Evolutionary conservation across 1,140 invertebrate species (phyloP).

Genomic region (Paralvinella palmiformis): DNA sequence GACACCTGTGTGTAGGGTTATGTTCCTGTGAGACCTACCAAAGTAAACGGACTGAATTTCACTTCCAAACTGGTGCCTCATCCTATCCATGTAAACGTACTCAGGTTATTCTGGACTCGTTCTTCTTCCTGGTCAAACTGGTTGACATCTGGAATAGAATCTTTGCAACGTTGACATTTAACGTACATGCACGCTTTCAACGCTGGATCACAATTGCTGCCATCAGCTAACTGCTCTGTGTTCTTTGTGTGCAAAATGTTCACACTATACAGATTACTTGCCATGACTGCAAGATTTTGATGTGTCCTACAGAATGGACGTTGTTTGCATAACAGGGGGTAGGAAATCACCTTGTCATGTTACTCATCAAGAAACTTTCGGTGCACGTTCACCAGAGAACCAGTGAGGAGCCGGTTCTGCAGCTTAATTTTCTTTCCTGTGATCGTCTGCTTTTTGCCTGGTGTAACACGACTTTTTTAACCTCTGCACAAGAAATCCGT

Average conservation of each 20-base stretch:
- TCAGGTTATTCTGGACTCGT: slow-evolving; percentile 1
- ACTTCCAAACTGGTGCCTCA: slow-evolving; percentile 1
- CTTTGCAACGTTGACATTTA: not conserved
- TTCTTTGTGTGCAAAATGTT: slow-evolving; percentile 11
- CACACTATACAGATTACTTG: slow-evolving; percentile 11
- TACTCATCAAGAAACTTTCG: slow-evolving; percentile 9
- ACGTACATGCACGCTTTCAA: slow-evolving; percentile 5
- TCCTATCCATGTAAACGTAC: not conserved
- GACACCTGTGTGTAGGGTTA: not conserved
- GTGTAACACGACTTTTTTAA: slow-evolving; percentile 5
- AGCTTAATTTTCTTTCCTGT: slow-evolving; percentile 12
- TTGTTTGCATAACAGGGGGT: slow-evolving; percentile 6
- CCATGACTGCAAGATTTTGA: slow-evolving; percentile 14
- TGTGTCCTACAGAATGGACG: slow-evolving; percentile 19
- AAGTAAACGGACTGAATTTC: not conserved
- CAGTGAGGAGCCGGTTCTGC: slow-evolving; percentile 10
- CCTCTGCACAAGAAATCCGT: slow-evolving; percentile 1
- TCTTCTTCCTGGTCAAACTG: not conserved
- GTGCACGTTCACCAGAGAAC: slow-evolving; percentile 4
- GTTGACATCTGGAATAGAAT: slow-evolving; percentile 1
- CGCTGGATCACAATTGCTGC: not conserved
- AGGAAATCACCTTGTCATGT: slow-evolving; percentile 5
- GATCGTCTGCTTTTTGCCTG: slow-evolving; percentile 17
- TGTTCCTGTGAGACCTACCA: not conserved
- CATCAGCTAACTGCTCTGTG: not conserved